Conservation (phyloP, 2,113 vertebrate genomes). For the Laterallus jamaicensis region DNA sequence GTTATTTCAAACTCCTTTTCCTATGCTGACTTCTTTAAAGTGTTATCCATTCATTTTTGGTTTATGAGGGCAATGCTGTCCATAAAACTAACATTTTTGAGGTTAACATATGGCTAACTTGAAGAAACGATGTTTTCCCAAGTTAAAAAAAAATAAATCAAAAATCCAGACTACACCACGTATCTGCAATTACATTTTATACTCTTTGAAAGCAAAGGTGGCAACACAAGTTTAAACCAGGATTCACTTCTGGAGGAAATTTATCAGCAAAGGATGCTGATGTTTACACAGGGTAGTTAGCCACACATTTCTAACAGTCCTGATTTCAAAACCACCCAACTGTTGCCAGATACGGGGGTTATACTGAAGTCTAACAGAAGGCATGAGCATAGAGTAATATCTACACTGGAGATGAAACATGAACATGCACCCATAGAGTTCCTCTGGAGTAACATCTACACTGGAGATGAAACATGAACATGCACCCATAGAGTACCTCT, state of each 20-base stretch:
- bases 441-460: neutral
- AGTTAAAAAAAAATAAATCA: neutral
- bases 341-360: constrained; percentile 27
- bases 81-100: constrained; percentile 59
- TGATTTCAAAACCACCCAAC: neutral
- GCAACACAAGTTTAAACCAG: neutral
- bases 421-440: too few species aligned
- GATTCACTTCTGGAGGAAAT: neutral
- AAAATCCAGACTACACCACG: neutral
- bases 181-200: neutral
- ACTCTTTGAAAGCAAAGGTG: neutral
- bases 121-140: constrained; percentile 50
- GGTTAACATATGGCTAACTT: constrained; percentile 55
- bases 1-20: constrained; percentile 64
- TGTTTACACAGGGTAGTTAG: neutral
- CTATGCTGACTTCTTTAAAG: constrained; percentile 31
- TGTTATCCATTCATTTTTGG: constrained; percentile 41
- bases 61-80: constrained; percentile 59
- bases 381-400: constrained; percentile 10
- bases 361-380: constrained; percentile 12
- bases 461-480: neutral
- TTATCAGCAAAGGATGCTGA: neutral
- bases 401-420: constrained; percentile 20
- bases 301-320: neutral
- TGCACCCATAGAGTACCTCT: too few species aligned